Conservation (phyloP, 2,888 invertebrate genomes). For the Meiosimyza platycephala region DNA sequence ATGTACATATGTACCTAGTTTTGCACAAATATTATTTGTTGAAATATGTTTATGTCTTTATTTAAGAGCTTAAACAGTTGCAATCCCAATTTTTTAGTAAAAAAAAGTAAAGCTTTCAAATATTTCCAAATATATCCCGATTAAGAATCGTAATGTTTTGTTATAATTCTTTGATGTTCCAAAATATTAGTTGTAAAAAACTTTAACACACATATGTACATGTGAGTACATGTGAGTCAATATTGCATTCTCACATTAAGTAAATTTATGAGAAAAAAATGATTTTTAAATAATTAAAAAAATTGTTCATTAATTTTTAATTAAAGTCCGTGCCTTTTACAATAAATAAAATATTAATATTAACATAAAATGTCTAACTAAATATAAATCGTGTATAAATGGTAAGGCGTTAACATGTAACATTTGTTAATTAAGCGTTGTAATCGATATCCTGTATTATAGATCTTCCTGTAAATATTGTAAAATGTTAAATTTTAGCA, state of each 20-base stretch:
- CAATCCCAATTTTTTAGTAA: constrained; percentile 23
- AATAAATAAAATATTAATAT: not conserved
- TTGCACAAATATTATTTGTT: not conserved
- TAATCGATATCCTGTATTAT: constrained; percentile 8
- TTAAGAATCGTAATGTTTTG: constrained; percentile 24
- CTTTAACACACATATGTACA: too few relatives aligned
- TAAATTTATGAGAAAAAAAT: not conserved
- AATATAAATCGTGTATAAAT: not conserved
- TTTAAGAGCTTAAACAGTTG: constrained; percentile 2
- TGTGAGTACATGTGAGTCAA: too few relatives aligned
- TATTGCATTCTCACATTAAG: too few relatives aligned
- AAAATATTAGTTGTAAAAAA: too few relatives aligned
- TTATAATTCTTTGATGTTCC: too few relatives aligned
- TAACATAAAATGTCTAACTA: not conserved
- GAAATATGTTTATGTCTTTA: not conserved
- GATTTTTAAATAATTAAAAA: constrained; percentile 24
- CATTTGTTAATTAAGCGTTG: too few relatives aligned
- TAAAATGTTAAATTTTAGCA: constrained; percentile 30
- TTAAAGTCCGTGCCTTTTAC: constrained; percentile 20
- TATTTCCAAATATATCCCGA: constrained; percentile 33
- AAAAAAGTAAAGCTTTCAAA: not conserved
- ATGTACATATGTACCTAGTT: constrained; percentile 10
- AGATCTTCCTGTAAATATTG: constrained; percentile 24
- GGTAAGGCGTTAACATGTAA: not conserved
- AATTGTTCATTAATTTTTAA: constrained; percentile 1